Base-by-base conservation (phyloP, 2,113 vertebrate genomes). In the Solea solea region DNA sequence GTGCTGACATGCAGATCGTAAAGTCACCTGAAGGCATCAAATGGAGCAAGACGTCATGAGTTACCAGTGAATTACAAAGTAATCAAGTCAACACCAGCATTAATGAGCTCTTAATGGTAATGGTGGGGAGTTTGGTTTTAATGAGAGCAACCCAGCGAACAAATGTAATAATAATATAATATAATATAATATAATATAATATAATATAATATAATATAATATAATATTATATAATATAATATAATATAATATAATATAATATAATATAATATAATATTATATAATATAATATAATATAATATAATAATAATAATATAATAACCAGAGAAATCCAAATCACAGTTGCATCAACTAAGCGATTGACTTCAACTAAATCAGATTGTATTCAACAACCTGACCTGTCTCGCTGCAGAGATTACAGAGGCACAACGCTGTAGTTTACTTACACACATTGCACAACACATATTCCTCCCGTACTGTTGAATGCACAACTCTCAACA, bases 131-230 rank as follows among this genome's bases (percentile, higher is more conserved):
- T 85, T 74, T 64, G 45, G 45, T 21, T 63, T 75, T 80, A 84
- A 88, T 58, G 56, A 79, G 68, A 80, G 50, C 75, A 86, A 88
- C 46, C 65, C 55, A 44, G 42, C 16, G 66, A 80, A 83, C 48
- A 64, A 81, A 73, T 59, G 72, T 69, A 28, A 78, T 21, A 21
- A 21, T 21, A 21, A 21, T 21, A 21, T 21, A 21, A 21, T 21
- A 21, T 21, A 21, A 21, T 21, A 21, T 21, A 21, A 21, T 21
- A 21, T 21, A n/a, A n/a, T n/a, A n/a, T n/a, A n/a, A n/a, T n/a
- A n/a, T n/a, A n/a, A n/a, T n/a, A n/a, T n/a, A n/a, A n/a, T n/a
- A n/a, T n/a, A n/a, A n/a, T n/a, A n/a, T n/a, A n/a, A n/a, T n/a
- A n/a, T n/a, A n/a, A 21, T 21, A 21, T 21, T 1, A 21, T 21